Conservation (phyloP, 1,140 invertebrate species). For the Drosophila biarmipes region DNA sequence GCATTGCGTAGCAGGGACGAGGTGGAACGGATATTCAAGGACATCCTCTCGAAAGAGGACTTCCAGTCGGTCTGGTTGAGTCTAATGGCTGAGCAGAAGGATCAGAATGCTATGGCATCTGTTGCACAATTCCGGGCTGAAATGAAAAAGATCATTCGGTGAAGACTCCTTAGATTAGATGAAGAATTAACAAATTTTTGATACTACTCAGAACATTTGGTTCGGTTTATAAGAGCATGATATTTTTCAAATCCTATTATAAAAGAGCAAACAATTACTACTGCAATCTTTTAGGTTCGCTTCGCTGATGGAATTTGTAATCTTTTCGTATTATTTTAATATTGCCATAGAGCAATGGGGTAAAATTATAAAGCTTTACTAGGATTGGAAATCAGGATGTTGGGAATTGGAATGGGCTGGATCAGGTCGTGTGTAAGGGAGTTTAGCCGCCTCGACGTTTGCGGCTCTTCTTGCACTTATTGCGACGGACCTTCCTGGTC, state of each 20-base stretch:
- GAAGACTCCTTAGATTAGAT: not conserved
- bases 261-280: too few species aligned
- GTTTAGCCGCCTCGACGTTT: constrained; percentile 3
- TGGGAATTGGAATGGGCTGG: not conserved
- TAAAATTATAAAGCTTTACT: not conserved
- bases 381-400: not conserved
- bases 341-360: too few species aligned
- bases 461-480: not conserved
- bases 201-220: not conserved
- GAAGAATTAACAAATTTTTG: not conserved
- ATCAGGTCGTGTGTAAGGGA: not conserved
- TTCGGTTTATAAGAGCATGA: not conserved
- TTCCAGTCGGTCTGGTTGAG: constrained; percentile 58
- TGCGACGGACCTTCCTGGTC: not conserved
- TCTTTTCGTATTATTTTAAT: too few species aligned
- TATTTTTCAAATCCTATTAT: too few species aligned
- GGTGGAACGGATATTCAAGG: constrained; percentile 53
- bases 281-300: too few species aligned
- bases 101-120: constrained; percentile 33
- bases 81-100: constrained; percentile 10
- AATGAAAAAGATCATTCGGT: constrained; percentile 10
- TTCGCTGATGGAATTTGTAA: too few species aligned
- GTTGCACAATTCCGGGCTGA: constrained; percentile 48
- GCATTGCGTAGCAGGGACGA: constrained; percentile 48
- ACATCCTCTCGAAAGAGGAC: constrained; percentile 24